Evolutionary conservation across 2,888 invertebrate species (phyloP), one percentile per base, ranked within the genome.

Genomic region (Ophion slaviceki): DNA sequence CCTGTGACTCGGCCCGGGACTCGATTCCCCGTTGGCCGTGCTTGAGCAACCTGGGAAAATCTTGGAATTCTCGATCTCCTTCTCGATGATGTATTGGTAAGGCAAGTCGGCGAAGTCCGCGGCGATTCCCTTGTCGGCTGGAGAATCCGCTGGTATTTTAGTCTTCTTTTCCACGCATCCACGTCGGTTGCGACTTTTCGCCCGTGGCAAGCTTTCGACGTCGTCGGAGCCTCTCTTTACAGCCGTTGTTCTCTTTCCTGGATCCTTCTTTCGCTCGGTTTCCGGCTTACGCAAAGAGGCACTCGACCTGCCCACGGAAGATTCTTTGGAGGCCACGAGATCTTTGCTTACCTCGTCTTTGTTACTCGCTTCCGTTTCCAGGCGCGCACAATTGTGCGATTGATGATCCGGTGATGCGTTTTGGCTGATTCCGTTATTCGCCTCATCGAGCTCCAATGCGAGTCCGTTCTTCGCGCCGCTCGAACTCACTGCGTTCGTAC

Each of bases 31-130:
- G 10, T 59, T 61, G 57, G 1, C 36, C 75, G 14, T 40, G 20
- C 20, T 17, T 5, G 20, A 20, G 32, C 36, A 72, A 32, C n/a
- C 66, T 68, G 77, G 20, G 28, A 53, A 17, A 32, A 47, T 53
- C 24, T 86, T 85, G 0, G 91, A 87, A 83, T 88, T 88, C 67
- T 93, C 90, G 40, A 92, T 92, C 32, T 93, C 93, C 59, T 90
- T 88, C 76, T 93, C 92, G 57, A 92, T 93, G 0, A 92, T 87
- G 76, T 93, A 92, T 67, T 92, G 93, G 85, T 93, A 91, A 0
- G 92, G 92, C 82, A 92, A 82, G 86, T 91, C 91, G 0, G 85
- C 87, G 20, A 91, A 81, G 40, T 86, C 86, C 3, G 70, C 81
- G 2, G 74, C 62, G 10, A 79, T 71, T 28, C 77, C 80, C 17